These are phyloP conservation scores for Caenorhabditis latens DNA, from an alignment of 1,140 invertebrate genomes.

Conservation along the genomic window DNA sequence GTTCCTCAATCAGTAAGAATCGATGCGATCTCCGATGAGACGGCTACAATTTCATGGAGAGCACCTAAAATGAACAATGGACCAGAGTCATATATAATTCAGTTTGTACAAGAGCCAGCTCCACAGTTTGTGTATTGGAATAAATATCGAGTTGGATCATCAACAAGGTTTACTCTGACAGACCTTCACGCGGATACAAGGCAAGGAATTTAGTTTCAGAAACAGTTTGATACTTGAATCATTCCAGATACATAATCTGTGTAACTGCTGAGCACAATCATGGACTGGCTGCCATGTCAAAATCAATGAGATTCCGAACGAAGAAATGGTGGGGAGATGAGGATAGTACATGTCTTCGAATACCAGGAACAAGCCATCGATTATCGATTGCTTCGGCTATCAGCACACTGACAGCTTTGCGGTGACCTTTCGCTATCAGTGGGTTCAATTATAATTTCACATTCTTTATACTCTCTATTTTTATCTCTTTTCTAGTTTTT, in stretches of 20 bases:
- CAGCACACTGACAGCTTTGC: constrained; percentile 50
- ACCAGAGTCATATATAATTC: constrained; percentile 73
- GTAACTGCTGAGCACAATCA: constrained; percentile 77
- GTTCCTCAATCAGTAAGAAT: constrained; percentile 75
- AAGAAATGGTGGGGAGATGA: constrained; percentile 74
- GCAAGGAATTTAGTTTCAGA: not conserved
- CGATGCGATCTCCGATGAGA: constrained; percentile 75
- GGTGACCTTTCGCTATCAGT: constrained; percentile 23
- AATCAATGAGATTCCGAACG: constrained; percentile 73
- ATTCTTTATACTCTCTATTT: not conserved
- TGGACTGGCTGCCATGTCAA: constrained; percentile 75
- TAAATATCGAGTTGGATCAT: constrained; percentile 69
- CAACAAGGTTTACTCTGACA: constrained; percentile 73
- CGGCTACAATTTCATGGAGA: constrained; percentile 75
- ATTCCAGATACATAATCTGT: constrained; percentile 72
- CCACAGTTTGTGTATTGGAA: constrained; percentile 76
- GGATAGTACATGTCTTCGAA: constrained; percentile 57
- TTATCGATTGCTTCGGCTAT: constrained; percentile 48
- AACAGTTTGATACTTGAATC: not conserved
- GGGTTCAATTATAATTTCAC: not conserved
- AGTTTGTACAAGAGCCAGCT: constrained; percentile 76
- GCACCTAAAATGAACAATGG: constrained; percentile 77
- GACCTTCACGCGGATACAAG: constrained; percentile 74
- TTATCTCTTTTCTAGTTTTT: not conserved
- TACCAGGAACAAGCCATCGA: constrained; percentile 56